A percentile compares a stretch with the other conserved stretches of the same genome.
phyloP scores from a whole-genome alignment of 2,888 invertebrate species.

The Lasioglossum vierecki region DNA sequence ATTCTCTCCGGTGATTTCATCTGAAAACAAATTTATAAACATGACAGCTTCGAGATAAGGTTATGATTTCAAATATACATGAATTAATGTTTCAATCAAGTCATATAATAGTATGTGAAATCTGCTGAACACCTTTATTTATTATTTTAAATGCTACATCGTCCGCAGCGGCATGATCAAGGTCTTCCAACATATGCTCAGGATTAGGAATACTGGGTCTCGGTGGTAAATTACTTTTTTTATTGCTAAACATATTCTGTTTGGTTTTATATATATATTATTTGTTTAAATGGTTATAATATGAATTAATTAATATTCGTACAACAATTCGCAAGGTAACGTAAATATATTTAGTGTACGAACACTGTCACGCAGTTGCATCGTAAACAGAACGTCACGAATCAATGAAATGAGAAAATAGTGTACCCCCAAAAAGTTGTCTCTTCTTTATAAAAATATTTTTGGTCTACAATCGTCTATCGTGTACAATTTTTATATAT shows the following conservation, averaged over 20 bases:
- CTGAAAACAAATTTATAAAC: conserved; percentile 76
- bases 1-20: conserved; percentile 80
- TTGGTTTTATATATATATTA: neutral
- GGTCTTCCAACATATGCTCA: conserved; percentile 79
- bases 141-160: conserved; percentile 77
- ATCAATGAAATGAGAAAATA: neutral
- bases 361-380: neutral
- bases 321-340: neutral
- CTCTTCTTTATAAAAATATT: neutral
- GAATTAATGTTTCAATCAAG: conserved; percentile 25
- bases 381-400: neutral
- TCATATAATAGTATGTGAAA: conserved; percentile 20
- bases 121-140: conserved; percentile 63
- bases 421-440: neutral
- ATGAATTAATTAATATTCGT: conserved; percentile 10
- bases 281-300: neutral
- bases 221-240: conserved; percentile 78
- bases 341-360: neutral
- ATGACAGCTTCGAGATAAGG: conserved; percentile 24
- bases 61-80: conserved; percentile 42
- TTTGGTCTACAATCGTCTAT: neutral
- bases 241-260: conserved; percentile 68
- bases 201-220: conserved; percentile 76
- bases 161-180: conserved; percentile 71
- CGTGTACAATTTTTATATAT: neutral